Conservation (phyloP, 1,140 invertebrate genomes). For the roundworm (Caenorhabditis elegans) region DNA sequence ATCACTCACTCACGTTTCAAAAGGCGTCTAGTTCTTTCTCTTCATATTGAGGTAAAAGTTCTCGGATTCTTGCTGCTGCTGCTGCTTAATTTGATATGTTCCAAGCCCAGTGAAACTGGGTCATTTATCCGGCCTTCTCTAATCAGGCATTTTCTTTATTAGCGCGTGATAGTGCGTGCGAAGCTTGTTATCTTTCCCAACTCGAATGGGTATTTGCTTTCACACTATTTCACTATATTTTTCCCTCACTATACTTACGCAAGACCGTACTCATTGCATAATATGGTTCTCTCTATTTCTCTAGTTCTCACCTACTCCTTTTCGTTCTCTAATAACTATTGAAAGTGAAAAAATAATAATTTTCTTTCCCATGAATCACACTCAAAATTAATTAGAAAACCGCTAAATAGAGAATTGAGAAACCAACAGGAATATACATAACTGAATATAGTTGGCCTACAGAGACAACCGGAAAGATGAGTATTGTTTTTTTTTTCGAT, state of each 20-base stretch:
- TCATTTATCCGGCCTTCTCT: neutral
- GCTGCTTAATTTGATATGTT: neutral
- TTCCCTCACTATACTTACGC: neutral
- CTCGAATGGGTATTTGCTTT: constrained; percentile 2
- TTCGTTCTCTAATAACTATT: neutral
- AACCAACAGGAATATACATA: constrained; percentile 5
- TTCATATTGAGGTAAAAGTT: too few species aligned
- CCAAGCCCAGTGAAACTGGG: constrained; percentile 27
- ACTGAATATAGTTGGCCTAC: neutral
- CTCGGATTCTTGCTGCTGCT: too few species aligned
- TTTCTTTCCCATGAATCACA: neutral
- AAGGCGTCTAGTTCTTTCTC: too few species aligned
- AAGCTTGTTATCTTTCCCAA: constrained; percentile 20
- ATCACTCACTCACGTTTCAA: neutral
- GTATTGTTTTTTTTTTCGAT: constrained; percentile 12
- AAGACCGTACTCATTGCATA: constrained; percentile 19
- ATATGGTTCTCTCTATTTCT: neutral
- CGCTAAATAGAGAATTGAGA: constrained; percentile 1
- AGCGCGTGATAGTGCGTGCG: constrained; percentile 17
- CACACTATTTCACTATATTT: neutral
- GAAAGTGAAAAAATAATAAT: neutral
- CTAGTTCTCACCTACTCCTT: neutral
- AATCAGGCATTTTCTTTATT: constrained; percentile 22
- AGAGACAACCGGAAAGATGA: neutral
- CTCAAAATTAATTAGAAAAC: constrained; percentile 15